Evolutionary conservation across 2,888 invertebrate genomes (phyloP).

Genomic region (Carcina quercana): DNA sequence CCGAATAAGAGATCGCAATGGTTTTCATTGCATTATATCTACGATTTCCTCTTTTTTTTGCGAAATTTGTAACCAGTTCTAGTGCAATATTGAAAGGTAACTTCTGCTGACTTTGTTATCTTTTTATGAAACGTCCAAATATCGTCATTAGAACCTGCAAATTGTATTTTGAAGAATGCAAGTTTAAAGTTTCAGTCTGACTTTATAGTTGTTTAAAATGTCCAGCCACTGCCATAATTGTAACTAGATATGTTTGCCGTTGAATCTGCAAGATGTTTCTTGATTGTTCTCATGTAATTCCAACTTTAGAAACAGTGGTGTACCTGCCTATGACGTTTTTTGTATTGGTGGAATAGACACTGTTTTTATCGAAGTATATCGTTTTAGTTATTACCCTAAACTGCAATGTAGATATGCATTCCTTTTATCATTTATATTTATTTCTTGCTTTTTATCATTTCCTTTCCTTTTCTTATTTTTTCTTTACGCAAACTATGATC

Average conservation of each 20-base stretch:
- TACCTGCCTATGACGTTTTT: background rate
- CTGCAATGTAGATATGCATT: conserved; percentile 22
- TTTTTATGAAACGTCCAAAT: no score
- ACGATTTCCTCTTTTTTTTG: no score
- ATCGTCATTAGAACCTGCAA: no score
- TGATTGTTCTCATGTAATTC: no score
- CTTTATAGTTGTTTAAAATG: no score
- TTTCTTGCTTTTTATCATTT: conserved; percentile 17
- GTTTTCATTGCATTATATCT: no score
- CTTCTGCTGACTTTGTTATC: no score
- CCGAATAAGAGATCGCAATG: no score
- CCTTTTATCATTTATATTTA: conserved; percentile 17
- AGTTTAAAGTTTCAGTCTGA: no score
- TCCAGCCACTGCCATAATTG: conserved; percentile 55
- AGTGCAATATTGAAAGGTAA: no score
- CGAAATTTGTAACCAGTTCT: no score
- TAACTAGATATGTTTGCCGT: conserved; percentile 36
- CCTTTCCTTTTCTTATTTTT: background rate
- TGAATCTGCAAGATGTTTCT: conserved; percentile 13
- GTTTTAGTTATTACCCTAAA: conserved; percentile 12
- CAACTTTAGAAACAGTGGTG: conserved; percentile 6
- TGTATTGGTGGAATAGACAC: conserved; percentile 12
- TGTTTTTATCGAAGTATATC: conserved; percentile 6
- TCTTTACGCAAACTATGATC: conserved; percentile 39
- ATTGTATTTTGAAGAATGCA: no score